Percentiles rank a stretch among this genome's conserved stretches.
Evolutionary conservation across 2,797 vertebrate genomes (phyloP).

Genomic region (Micrastur ruficollis): DNA sequence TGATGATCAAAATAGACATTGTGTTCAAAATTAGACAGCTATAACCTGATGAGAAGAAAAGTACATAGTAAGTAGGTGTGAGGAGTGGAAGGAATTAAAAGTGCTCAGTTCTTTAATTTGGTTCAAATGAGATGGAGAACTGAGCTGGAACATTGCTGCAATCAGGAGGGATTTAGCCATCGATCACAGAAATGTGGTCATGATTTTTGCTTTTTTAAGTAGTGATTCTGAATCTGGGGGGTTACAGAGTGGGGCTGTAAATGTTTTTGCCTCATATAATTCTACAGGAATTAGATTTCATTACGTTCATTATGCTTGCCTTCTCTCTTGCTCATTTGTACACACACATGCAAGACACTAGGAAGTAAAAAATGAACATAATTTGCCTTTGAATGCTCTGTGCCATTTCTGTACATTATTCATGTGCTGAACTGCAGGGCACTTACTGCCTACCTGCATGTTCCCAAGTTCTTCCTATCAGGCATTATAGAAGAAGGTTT

Average conservation of each 20-base stretch:
- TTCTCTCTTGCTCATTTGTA: neutral
- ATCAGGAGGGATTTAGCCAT: neutral
- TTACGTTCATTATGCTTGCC: neutral
- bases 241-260: neutral
- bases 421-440: neutral
- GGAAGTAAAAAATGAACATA: neutral
- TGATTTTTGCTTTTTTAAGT: neutral
- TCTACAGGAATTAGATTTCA: neutral
- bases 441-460: neutral
- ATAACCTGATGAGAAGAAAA: neutral
- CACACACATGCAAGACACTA: accelerated
- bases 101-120: neutral
- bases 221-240: neutral
- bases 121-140: neutral
- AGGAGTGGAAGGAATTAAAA: neutral
- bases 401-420: neutral
- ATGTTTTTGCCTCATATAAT: neutral
- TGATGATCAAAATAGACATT: neutral
- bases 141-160: neutral
- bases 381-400: neutral
- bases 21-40: neutral
- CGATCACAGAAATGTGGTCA: neutral
- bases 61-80: neutral
- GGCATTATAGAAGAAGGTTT: neutral
- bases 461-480: neutral